phyloP scores from a whole-genome alignment of 1,140 invertebrate species.

The Drosophila tani region DNA sequence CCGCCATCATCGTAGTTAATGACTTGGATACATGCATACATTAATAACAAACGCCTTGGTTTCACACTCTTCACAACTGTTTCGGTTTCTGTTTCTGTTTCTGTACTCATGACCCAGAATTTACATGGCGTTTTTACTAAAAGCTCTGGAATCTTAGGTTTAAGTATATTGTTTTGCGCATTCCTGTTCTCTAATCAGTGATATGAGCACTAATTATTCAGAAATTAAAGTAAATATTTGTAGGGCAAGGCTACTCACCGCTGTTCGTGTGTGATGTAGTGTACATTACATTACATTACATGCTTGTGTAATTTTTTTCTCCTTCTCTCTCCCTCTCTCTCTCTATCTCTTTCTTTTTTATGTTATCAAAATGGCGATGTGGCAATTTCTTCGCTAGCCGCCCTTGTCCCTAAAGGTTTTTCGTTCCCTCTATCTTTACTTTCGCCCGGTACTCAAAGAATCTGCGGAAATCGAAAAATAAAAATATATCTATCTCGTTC shows the following conservation, averaged over 20 bases:
- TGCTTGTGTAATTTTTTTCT: constrained; percentile 23
- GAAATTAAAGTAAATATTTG: constrained; percentile 62
- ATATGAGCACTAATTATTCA: constrained; percentile 54
- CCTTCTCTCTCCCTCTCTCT: not conserved
- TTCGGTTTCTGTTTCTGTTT: not conserved
- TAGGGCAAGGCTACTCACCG: constrained; percentile 44
- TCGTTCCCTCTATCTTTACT: not conserved
- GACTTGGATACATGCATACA: constrained; percentile 41
- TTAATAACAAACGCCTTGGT: constrained; percentile 46
- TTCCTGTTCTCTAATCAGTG: constrained; percentile 52
- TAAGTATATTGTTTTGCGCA: constrained; percentile 56
- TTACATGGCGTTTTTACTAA: constrained; percentile 54
- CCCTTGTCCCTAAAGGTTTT: constrained; percentile 2
- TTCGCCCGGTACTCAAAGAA: constrained; percentile 14
- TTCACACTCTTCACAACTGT: constrained; percentile 36
- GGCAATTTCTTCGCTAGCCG: constrained; percentile 7
- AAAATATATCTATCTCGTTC: no score
- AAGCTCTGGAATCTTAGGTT: constrained; percentile 54
- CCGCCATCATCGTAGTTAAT: constrained; percentile 27
- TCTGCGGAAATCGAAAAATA: not conserved
- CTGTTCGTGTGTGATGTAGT: constrained; percentile 31
- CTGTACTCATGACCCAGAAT: constrained; percentile 42
- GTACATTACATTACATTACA: not conserved
- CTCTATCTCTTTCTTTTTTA: constrained; percentile 4
- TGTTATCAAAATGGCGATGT: constrained; percentile 45